Conservation (phyloP, 2,888 invertebrate species). For the Teleiodes luculella region DNA sequence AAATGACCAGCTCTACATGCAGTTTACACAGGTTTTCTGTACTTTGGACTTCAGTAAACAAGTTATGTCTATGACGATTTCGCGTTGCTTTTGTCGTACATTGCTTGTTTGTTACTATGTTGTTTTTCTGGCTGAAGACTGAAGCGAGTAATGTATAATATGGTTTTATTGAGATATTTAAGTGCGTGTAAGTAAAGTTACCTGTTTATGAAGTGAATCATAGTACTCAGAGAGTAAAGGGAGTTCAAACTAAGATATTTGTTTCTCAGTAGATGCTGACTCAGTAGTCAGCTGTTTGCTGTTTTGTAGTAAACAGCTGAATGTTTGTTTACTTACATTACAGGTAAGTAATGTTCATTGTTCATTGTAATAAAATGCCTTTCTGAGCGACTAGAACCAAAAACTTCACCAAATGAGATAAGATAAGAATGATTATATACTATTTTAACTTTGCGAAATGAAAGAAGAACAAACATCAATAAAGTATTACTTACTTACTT, state of each 20-base stretch:
- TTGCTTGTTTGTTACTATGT: neutral
- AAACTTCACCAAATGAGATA: no score
- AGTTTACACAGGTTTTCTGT: conserved; percentile 6
- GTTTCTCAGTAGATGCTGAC: neutral
- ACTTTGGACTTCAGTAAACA: neutral
- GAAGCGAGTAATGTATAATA: neutral
- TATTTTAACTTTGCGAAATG: no score
- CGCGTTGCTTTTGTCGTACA: neutral
- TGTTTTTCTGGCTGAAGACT: no score
- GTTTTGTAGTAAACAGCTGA: no score
- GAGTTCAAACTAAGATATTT: neutral
- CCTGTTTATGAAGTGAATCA: conserved; percentile 1
- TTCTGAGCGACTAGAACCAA: no score
- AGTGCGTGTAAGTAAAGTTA: neutral
- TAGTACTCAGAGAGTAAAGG: neutral
- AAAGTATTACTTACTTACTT: no score
- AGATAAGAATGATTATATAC: no score
- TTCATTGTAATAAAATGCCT: no score
- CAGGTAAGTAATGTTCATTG: neutral
- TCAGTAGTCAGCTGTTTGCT: conserved; percentile 2
- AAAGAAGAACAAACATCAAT: no score
- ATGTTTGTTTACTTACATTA: neutral
- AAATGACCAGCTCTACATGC: neutral
- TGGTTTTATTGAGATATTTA: neutral
- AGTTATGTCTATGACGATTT: neutral